Base-by-base conservation (phyloP, 2,888 invertebrate species). In the Masnerella sp. region DNA sequence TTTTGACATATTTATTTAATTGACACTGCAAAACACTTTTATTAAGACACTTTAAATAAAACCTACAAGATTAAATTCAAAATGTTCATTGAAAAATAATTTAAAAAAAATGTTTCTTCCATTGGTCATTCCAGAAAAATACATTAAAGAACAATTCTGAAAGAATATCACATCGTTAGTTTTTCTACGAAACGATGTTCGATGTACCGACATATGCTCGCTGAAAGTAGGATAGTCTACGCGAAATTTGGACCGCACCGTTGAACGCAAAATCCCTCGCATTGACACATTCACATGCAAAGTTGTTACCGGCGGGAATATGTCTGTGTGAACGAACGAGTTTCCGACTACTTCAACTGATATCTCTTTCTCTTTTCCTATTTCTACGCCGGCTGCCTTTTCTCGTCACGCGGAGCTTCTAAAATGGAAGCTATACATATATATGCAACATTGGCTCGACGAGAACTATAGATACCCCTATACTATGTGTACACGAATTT, bases 291-390 rank as follows among this genome's bases (percentile, higher is more conserved):
- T 68, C 59, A 49, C 65, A 64, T 74, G 68, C 62, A 58, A 73
- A 67, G 25, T 34, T 40, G 45, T 62, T 62, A 18, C 58, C 12
- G 2, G 45, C 45, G 15, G 22, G 61, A 56, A 67, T 61, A 54
- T 18, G 62, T 62, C 51, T 61, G 65, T 32, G 62, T 68, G 62
- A 51, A 67, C 8, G 49, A 58, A 69, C 68, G 77, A 75, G 72
- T 74, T 77, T 77, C 64, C 70, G 71, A 69, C 58, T 73, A 72
- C 73, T 75, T 78, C 67, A 52, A 43, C 32, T 40, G 68, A 73
- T 69, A 59, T 36, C 74, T 74, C 54, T 56, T 61, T 56, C 65
- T 69, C 70, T n/a, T n/a, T 70, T 62, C 70, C 62, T 56, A 61
- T 56, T 62, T 56, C 56, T 42, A 51, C 25, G 28, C n/a, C 11